Evolutionary conservation across 1,140 invertebrate species (phyloP).

Genomic region (Stratiolaelaps scimitus): DNA sequence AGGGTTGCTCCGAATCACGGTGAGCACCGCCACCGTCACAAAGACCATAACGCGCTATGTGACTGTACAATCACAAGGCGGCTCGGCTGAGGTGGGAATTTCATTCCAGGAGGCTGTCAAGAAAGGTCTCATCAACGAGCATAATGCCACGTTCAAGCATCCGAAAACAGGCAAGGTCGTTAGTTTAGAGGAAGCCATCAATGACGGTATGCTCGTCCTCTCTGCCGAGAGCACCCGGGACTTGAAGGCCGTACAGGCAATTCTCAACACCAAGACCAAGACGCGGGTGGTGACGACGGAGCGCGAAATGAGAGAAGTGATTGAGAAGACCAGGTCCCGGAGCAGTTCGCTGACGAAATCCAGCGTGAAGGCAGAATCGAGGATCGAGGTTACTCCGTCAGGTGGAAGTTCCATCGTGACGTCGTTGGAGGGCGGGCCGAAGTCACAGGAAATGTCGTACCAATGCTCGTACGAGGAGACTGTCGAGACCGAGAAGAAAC

Average conservation of each 20-base stretch:
- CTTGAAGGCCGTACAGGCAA: slow-evolving; percentile 34
- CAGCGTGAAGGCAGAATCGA: slow-evolving; percentile 16
- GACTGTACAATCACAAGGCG: slow-evolving; percentile 53
- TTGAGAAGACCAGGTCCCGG: slow-evolving; percentile 15
- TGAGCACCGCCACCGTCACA: slow-evolving; percentile 68
- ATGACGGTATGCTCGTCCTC: slow-evolving; percentile 42
- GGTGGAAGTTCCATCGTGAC: slow-evolving; percentile 1
- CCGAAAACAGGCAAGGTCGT: slow-evolving; percentile 59
- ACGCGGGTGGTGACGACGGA: slow-evolving; percentile 29
- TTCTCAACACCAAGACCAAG: slow-evolving; percentile 34
- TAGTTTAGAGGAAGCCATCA: slow-evolving; percentile 64
- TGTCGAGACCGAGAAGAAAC: not conserved
- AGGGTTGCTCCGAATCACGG: slow-evolving; percentile 64
- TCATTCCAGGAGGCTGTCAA: slow-evolving; percentile 62
- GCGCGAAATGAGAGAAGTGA: slow-evolving; percentile 29
- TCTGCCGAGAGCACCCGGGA: slow-evolving; percentile 35
- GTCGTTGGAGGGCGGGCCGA: not conserved
- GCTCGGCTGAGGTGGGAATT: slow-evolving; percentile 50
- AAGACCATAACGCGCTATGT: slow-evolving; percentile 64
- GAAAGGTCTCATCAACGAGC: slow-evolving; percentile 64
- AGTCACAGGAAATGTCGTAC: slow-evolving; percentile 16
- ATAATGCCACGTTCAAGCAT: slow-evolving; percentile 61
- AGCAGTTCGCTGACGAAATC: slow-evolving; percentile 19
- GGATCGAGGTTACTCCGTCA: slow-evolving; percentile 15
- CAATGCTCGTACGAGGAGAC: slow-evolving; percentile 12